phyloP scores from a whole-genome alignment of 2,888 invertebrate species.

The Myathropa florea region DNA sequence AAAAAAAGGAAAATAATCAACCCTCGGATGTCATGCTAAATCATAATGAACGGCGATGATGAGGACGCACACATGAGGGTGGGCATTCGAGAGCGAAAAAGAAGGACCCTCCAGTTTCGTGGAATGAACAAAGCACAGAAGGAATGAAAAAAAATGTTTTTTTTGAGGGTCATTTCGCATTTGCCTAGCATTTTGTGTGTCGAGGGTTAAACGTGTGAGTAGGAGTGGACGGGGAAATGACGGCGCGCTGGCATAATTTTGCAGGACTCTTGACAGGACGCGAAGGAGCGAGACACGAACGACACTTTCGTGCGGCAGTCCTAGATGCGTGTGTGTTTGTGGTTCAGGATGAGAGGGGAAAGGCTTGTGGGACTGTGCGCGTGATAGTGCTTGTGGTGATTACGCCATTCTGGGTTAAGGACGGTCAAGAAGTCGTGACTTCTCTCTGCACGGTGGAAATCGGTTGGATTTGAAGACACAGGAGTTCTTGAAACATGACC shows the following conservation, averaged over 20 bases:
- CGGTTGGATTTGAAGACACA: too few species aligned
- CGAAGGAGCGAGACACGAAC: neutral
- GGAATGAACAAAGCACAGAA: slow-evolving; percentile 8
- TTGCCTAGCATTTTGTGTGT: slow-evolving; percentile 34
- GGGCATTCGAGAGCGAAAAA: slow-evolving; percentile 38
- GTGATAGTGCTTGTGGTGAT: neutral
- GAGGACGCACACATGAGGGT: slow-evolving; percentile 41
- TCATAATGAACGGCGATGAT: slow-evolving; percentile 60
- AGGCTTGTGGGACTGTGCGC: neutral
- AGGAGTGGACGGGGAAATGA: neutral
- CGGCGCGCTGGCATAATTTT: slow-evolving; percentile 40
- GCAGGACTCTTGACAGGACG: slow-evolving; percentile 20
- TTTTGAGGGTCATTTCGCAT: slow-evolving; percentile 66
- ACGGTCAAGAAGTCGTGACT: neutral
- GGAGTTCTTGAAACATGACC: too few species aligned
- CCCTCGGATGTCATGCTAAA: slow-evolving; percentile 67
- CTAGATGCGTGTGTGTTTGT: neutral
- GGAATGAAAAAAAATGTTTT: slow-evolving; percentile 31
- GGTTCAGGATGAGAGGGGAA: neutral
- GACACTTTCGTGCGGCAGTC: neutral
- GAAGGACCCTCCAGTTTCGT: slow-evolving; percentile 43
- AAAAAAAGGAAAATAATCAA: slow-evolving; percentile 52
- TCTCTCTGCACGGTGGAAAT: too few species aligned
- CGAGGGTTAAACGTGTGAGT: slow-evolving; percentile 34
- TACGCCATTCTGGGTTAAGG: neutral